Evolutionary conservation across 2,113 vertebrate genomes (phyloP).

Genomic region (Gulo gulo): DNA sequence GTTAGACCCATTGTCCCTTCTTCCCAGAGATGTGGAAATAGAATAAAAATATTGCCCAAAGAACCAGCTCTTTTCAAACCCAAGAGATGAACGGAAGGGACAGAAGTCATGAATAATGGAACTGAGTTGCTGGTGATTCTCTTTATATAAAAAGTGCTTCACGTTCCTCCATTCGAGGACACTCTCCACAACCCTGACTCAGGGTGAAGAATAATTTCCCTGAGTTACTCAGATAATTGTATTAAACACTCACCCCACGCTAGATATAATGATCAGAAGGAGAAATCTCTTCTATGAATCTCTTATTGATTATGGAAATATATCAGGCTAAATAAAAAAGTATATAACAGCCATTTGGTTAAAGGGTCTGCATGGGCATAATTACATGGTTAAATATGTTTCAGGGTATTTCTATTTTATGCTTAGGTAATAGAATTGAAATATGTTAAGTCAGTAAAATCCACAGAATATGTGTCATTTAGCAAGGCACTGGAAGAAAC

Average conservation of each 20-base stretch:
- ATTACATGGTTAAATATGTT: not conserved
- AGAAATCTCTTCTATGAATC: not conserved
- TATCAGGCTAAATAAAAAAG: not conserved
- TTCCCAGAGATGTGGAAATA: not conserved
- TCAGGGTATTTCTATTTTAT: not conserved
- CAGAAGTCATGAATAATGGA: not conserved
- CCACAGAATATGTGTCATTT: not conserved
- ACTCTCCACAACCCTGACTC: not conserved
- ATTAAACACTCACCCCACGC: not conserved
- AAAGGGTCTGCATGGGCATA: not conserved
- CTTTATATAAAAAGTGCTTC: not conserved
- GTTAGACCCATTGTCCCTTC: not conserved
- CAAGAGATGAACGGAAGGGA: not conserved
- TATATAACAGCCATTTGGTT: not conserved
- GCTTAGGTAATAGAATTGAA: not conserved
- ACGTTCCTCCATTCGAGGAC: not conserved
- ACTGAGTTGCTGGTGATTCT: not conserved
- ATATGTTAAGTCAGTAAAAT: not conserved
- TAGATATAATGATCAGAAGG: not conserved
- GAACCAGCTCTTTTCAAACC: not conserved
- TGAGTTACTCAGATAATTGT: not conserved
- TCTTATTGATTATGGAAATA: not conserved
- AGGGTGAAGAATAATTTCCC: not conserved
- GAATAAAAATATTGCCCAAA: not conserved
- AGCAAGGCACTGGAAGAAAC: not conserved